Evolutionary conservation across 2,888 invertebrate genomes (phyloP).

Genomic region (Pocota personata): DNA sequence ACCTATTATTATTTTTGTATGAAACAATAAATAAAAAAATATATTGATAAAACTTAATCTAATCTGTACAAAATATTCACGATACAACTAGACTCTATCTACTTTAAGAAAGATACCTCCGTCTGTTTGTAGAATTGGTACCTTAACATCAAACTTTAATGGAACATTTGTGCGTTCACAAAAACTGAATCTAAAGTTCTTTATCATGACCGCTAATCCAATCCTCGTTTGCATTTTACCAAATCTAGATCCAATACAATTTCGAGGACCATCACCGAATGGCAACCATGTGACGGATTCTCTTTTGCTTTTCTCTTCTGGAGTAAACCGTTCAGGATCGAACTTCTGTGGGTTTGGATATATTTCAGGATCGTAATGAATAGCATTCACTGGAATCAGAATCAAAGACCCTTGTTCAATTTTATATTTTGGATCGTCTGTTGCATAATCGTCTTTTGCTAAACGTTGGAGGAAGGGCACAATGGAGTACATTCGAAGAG

Average conservation of each 20-base stretch:
- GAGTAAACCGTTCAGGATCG: constrained; percentile 85
- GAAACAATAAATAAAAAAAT: too few relatives aligned
- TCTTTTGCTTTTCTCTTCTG: constrained; percentile 83
- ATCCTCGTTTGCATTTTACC: constrained; percentile 78
- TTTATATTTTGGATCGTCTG: constrained; percentile 83
- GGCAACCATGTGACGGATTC: constrained; percentile 80
- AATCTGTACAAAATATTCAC: too few relatives aligned
- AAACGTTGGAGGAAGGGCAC: constrained; percentile 83
- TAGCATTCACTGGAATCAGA: constrained; percentile 79
- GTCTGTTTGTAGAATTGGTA: constrained; percentile 72
- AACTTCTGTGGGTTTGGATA: constrained; percentile 85
- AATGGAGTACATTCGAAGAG: constrained; percentile 85
- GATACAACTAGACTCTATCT: constrained; percentile 59
- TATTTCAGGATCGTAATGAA: constrained; percentile 84
- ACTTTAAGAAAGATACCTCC: constrained; percentile 78
- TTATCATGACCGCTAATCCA: constrained; percentile 76
- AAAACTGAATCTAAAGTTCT: constrained; percentile 74
- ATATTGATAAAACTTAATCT: too few relatives aligned
- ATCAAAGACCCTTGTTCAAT: constrained; percentile 82
- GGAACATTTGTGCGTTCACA: constrained; percentile 77
- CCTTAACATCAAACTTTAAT: constrained; percentile 74
- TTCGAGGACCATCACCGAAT: constrained; percentile 80
- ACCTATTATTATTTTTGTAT: too few relatives aligned
- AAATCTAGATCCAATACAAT: constrained; percentile 80
- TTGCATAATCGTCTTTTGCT: constrained; percentile 83